phyloP scores from a whole-genome alignment of 2,888 invertebrate genomes.

The Andrena fulva region DNA sequence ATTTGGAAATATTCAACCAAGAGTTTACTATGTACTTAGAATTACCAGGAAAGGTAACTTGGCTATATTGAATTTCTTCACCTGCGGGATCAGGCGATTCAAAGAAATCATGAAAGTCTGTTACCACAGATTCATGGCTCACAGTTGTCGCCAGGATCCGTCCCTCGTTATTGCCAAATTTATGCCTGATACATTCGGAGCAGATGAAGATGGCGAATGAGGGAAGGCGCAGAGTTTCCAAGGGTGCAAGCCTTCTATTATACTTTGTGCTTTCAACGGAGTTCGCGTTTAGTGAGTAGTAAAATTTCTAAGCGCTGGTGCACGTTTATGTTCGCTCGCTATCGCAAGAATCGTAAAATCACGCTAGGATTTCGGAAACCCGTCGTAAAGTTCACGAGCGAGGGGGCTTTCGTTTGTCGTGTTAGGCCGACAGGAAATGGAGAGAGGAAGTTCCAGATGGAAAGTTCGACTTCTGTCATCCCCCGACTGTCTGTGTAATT shows the following conservation, averaged over 20 bases:
- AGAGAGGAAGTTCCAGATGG: slow-evolving; percentile 36
- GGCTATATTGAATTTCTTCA: too few relatives aligned
- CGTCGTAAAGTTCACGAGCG: slow-evolving; percentile 46
- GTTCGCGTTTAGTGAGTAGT: slow-evolving; percentile 21
- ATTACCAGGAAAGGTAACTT: too few relatives aligned
- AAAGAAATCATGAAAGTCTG: background rate
- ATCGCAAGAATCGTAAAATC: slow-evolving; percentile 48
- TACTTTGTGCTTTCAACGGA: background rate
- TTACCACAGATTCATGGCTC: background rate
- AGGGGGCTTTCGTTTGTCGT: slow-evolving; percentile 29
- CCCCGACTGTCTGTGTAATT: slow-evolving; percentile 36
- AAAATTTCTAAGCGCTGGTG: slow-evolving; percentile 37
- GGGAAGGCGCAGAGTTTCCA: background rate
- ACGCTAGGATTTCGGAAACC: slow-evolving; percentile 36
- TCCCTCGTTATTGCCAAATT: background rate
- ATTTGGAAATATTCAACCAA: too few relatives aligned
- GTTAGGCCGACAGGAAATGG: slow-evolving; percentile 32
- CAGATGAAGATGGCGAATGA: background rate
- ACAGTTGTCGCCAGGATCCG: background rate
- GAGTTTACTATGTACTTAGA: too few relatives aligned
- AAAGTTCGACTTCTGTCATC: slow-evolving; percentile 36
- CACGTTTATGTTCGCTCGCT: slow-evolving; percentile 24
- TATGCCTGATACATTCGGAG: background rate
- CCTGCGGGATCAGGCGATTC: too few relatives aligned
- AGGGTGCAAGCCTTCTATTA: background rate